These are phyloP conservation scores for Upupa epops DNA, from an alignment of 2,113 vertebrate species.

Conservation along the genomic window DNA sequence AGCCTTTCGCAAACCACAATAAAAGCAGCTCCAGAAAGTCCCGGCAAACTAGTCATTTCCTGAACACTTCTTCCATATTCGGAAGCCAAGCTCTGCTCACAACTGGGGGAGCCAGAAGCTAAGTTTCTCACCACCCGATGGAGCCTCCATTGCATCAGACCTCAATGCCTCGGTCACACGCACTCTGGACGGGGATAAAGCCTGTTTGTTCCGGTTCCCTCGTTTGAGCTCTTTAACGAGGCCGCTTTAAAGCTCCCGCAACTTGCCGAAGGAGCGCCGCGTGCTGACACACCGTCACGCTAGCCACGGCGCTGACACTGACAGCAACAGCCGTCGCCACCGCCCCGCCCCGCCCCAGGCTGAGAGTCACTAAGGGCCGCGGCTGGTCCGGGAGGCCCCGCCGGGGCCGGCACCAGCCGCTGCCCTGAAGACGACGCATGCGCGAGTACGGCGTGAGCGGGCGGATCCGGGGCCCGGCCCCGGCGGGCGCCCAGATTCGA, in stretches of 20 bases:
- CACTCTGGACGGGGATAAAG: accelerated
- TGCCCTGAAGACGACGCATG: not conserved
- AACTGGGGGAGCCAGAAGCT: accelerated
- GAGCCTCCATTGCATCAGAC: not conserved
- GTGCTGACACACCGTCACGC: accelerated
- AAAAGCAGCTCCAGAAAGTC: not conserved
- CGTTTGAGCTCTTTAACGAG: too few species aligned
- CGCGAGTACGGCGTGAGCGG: not conserved
- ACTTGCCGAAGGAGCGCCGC: accelerated
- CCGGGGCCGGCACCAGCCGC: not conserved
- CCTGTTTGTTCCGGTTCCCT: accelerated
- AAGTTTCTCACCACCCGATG: not conserved
- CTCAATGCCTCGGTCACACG: not conserved
- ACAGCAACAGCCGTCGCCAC: not conserved
- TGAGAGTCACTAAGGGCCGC: too few species aligned
- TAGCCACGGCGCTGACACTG: not conserved
- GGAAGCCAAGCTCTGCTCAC: not conserved
- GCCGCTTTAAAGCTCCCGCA: accelerated
- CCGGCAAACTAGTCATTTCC: not conserved
- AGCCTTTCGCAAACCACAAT: not conserved
- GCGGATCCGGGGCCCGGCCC: not conserved
- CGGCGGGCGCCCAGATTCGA: not conserved
- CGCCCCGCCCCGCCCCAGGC: not conserved
- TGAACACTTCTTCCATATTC: accelerated
- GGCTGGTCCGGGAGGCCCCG: not conserved